These are phyloP conservation scores for Xiphophorus maculatus DNA, from an alignment of 2,113 vertebrate genomes.

Conservation along the genomic window DNA sequence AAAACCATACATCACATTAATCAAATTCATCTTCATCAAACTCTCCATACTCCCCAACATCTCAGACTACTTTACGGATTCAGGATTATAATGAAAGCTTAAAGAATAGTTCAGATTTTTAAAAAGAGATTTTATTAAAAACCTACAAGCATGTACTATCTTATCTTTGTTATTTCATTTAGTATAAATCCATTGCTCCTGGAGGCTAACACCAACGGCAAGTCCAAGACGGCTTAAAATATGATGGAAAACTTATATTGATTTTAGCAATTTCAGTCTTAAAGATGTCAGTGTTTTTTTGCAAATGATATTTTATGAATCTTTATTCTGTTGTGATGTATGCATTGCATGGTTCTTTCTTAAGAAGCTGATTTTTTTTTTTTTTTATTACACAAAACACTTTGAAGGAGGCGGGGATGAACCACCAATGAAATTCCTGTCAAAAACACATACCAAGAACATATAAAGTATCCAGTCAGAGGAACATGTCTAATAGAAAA, in stretches of 20 bases:
- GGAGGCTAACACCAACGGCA: too few species aligned
- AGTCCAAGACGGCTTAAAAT: too few species aligned
- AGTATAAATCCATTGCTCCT: neutral
- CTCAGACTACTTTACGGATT: constrained; percentile 34
- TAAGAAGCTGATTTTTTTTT: too few species aligned
- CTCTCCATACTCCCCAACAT: constrained; percentile 20
- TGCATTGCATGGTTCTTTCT: too few species aligned
- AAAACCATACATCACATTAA: constrained; percentile 5
- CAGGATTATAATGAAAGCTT: constrained; percentile 39
- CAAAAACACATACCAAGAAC: neutral
- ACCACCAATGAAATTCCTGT: neutral
- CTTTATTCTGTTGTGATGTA: too few species aligned
- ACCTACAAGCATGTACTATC: neutral
- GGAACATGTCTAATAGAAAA: neutral
- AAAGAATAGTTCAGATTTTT: neutral
- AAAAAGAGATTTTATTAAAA: neutral
- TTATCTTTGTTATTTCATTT: neutral
- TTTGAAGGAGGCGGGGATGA: neutral
- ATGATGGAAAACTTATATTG: too few species aligned
- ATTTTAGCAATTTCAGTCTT: neutral
- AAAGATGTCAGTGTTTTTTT: neutral
- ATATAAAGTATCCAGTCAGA: neutral
- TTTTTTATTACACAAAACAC: neutral
- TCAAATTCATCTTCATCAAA: constrained; percentile 12
- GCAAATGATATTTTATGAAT: neutral